phyloP scores from a whole-genome alignment of 64 coral and sea anemone species.

The Actinia tenebrosa region DNA sequence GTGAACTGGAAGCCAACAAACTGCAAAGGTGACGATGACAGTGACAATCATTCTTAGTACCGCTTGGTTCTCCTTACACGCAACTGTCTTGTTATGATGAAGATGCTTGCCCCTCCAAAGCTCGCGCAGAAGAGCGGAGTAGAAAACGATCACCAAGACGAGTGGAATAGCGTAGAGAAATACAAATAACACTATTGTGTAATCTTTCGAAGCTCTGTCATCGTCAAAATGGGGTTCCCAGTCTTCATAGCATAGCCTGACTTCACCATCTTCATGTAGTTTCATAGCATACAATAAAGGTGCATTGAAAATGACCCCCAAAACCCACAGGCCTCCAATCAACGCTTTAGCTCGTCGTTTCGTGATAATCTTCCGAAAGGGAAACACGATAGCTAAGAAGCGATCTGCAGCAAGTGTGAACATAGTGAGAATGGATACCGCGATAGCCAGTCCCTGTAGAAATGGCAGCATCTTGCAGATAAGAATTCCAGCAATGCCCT shows the following conservation, averaged over 20 bases:
- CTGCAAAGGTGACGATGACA: slow-evolving; percentile 28
- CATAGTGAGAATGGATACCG: slow-evolving; percentile 35
- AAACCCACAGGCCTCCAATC: slow-evolving; percentile 21
- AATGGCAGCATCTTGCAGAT: slow-evolving; percentile 43
- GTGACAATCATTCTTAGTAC: slow-evolving; percentile 48
- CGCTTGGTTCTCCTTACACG: slow-evolving; percentile 35
- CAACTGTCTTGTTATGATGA: slow-evolving; percentile 2
- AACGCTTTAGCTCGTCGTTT: slow-evolving; percentile 6
- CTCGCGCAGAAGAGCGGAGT: slow-evolving; percentile 31
- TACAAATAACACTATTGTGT: slow-evolving; percentile 35
- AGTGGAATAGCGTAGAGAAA: slow-evolving; percentile 33
- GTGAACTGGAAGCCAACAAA: slow-evolving; percentile 52
- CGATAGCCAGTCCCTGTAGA: slow-evolving; percentile 36
- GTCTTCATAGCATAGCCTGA: slow-evolving; percentile 11
- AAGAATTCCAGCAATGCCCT: neutral
- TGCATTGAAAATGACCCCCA: slow-evolving; percentile 10
- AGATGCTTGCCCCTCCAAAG: slow-evolving; percentile 39
- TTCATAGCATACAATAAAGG: slow-evolving; percentile 42
- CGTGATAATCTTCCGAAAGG: slow-evolving; percentile 36
- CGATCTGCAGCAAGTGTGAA: slow-evolving; percentile 33
- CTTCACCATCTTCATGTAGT: neutral
- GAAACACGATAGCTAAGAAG: slow-evolving; percentile 42
- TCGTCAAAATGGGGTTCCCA: slow-evolving; percentile 51
- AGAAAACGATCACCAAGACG: slow-evolving; percentile 22
- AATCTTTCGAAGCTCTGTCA: slow-evolving; percentile 35